Conservation (phyloP, 1,140 invertebrate species). For the Plectrocnemia conspersa region DNA sequence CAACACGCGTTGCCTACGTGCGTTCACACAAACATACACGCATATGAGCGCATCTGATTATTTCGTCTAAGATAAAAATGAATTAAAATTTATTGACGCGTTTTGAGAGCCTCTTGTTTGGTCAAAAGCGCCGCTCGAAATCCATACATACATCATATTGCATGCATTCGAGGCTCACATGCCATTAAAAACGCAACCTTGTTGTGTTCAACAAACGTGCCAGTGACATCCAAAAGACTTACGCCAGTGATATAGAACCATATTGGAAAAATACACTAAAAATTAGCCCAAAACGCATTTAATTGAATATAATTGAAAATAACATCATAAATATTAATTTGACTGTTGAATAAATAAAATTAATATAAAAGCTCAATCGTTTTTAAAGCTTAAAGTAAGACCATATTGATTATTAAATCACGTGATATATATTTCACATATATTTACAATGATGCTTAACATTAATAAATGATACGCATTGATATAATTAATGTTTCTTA, state of each 20-base stretch:
- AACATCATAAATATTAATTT: no score
- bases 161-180: constrained; percentile 14
- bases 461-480: constrained; percentile 25
- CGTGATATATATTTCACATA: neutral
- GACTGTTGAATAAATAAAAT: no score
- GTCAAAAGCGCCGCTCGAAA: constrained; percentile 8
- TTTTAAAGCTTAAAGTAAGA: neutral
- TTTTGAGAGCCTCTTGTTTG: neutral
- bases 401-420: neutral
- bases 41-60: neutral
- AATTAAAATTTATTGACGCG: neutral
- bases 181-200: constrained; percentile 11
- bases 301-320: no score
- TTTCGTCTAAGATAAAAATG: neutral
- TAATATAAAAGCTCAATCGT: no score
- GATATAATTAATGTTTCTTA: constrained; percentile 25
- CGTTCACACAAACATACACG: no score
- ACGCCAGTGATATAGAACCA: no score
- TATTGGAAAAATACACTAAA: no score
- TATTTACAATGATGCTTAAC: no score
- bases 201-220: neutral
- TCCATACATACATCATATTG: constrained; percentile 15
- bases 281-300: no score
- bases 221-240: constrained; percentile 11
- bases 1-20: no score